Conservation (phyloP, 1,140 invertebrate genomes). For the Nephotettix cincticeps region DNA sequence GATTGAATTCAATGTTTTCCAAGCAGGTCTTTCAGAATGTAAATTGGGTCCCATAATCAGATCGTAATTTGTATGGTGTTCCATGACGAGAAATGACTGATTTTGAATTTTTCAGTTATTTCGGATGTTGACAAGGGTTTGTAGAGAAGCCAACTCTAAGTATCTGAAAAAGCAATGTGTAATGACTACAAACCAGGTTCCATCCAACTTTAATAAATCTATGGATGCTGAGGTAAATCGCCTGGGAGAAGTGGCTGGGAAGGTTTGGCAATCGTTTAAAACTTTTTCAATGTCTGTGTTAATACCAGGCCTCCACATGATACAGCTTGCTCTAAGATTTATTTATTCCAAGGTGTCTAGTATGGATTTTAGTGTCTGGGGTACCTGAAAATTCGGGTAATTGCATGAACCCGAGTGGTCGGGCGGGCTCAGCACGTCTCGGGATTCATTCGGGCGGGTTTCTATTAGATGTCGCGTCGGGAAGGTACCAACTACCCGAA, state of each 20-base stretch:
- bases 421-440: too few relatives aligned
- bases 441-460: too few relatives aligned
- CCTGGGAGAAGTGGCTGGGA: neutral
- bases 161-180: neutral
- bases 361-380: too few relatives aligned
- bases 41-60: neutral
- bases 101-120: neutral
- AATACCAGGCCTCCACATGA: neutral
- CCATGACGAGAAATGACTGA: neutral
- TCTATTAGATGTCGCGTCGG: too few relatives aligned
- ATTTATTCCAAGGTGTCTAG: too few relatives aligned
- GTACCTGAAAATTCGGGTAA: too few relatives aligned
- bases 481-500: too few relatives aligned
- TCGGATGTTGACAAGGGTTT: neutral
- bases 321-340: neutral
- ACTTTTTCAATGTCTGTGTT: neutral
- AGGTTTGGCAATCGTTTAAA: neutral
- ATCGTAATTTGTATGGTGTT: neutral
- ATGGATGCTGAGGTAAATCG: neutral
- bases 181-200: too few relatives aligned
- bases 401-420: too few relatives aligned
- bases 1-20: neutral
- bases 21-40: neutral
- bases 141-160: neutral
- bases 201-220: neutral